phyloP scores from a whole-genome alignment of 1,140 invertebrate species.

The Palaemon carinicauda region DNA sequence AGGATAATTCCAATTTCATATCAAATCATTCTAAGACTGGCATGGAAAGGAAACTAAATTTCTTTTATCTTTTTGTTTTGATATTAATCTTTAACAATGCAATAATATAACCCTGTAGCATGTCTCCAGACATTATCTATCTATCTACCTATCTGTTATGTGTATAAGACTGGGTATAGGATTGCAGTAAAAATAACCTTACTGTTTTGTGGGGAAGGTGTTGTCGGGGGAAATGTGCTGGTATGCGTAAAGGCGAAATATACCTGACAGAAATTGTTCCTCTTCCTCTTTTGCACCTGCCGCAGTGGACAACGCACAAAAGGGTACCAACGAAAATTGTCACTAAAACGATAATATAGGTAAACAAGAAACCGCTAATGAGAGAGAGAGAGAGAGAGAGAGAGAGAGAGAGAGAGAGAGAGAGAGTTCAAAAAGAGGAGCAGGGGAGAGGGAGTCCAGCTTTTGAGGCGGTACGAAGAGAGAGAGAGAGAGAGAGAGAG shows the following conservation, averaged over 20 bases:
- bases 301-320: neutral
- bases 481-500: neutral
- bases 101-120: too few relatives aligned
- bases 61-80: too few relatives aligned
- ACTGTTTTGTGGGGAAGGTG: neutral
- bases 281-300: neutral
- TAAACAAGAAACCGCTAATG: neutral
- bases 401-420: neutral
- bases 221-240: neutral
- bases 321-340: neutral
- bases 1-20: too few relatives aligned
- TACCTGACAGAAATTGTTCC: neutral
- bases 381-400: neutral
- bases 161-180: neutral
- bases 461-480: neutral
- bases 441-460: neutral
- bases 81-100: too few relatives aligned
- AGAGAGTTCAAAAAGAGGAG: neutral
- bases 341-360: neutral
- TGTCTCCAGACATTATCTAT: neutral
- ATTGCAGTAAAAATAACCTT: neutral
- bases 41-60: too few relatives aligned
- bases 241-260: neutral
- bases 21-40: too few relatives aligned
- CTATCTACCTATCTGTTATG: neutral